Evolutionary conservation across 53 echinoderm and acorn worm species (phyloP), one percentile per base, ranked within the genome.

Genomic region (Holothuria scabra): DNA sequence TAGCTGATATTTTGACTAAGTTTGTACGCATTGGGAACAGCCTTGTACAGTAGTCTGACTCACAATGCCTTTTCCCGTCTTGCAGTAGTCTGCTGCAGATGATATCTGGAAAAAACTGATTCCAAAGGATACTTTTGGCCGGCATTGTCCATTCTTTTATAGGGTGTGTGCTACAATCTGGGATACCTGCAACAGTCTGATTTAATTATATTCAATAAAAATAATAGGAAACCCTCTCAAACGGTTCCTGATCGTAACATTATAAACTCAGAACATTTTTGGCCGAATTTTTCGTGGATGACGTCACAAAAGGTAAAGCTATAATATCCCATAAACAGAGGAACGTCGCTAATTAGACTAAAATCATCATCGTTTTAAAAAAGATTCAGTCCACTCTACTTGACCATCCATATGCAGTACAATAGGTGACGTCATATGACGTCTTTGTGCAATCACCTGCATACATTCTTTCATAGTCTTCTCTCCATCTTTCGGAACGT

Each of bases 181-280:
- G 78, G 21, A 78, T 58, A 18, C 78, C 78, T 16, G 58, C 32
- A 26, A 57, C 31, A 1, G 56, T 21, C 30, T 29, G 56, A 31
- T 78, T 78, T 6, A 78, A 28, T 78, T 56, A 12, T 26, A 19
- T 78, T 28, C 78, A 78, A 58, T 57, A 30, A 57, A 56, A 78
- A 78, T 78, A 78, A 46, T 78, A 13, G 1, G 78, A 78, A 32
- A 78, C 78, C 57, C 78, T 56, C 1, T 78, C 78, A 29, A 26
- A 78, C 16, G 78, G 78, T 58, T 78, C 78, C 12, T n/a, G n/a
- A n/a, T n/a, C 78, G 78, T 78, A 78, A 78, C 16, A 78, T 78
- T 33, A 78, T 21, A 32, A 78, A 78, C 34, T 59, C 52, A 18
- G 78, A 78, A 78, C 78, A 78, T 33, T 78, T 78, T 28, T 29